phyloP scores from a whole-genome alignment of 2,113 vertebrate species.

The Coracopsis vasa region DNA sequence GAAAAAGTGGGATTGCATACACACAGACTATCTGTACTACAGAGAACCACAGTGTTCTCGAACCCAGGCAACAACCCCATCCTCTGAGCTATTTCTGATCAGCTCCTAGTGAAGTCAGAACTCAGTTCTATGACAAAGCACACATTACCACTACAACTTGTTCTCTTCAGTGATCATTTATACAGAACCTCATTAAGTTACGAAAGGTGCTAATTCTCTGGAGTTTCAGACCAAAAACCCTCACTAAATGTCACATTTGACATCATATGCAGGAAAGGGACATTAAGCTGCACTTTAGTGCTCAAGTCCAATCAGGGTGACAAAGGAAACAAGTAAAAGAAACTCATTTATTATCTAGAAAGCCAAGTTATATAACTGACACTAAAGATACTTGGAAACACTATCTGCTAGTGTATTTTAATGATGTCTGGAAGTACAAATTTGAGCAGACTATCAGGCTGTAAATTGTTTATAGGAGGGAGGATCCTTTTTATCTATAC shows the following conservation, averaged over 20 bases:
- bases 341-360: not conserved
- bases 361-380: not conserved
- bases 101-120: not conserved
- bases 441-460: not conserved
- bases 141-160: not conserved
- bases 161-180: not conserved
- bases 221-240: not conserved
- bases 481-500: not conserved
- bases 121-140: not conserved
- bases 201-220: not conserved
- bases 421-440: not conserved
- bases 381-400: not conserved
- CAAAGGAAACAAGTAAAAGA: not conserved
- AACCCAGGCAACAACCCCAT: not conserved
- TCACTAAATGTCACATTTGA: not conserved
- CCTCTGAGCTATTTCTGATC: not conserved
- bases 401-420: not conserved
- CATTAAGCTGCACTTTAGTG: not conserved
- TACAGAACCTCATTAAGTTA: not conserved
- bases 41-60: not conserved
- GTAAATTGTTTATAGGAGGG: not conserved
- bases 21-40: not conserved
- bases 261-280: not conserved
- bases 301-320: not conserved
- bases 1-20: not conserved